These are phyloP conservation scores for Misgurnus anguillicaudatus DNA, from an alignment of 2,113 vertebrate genomes.

Conservation along the genomic window DNA sequence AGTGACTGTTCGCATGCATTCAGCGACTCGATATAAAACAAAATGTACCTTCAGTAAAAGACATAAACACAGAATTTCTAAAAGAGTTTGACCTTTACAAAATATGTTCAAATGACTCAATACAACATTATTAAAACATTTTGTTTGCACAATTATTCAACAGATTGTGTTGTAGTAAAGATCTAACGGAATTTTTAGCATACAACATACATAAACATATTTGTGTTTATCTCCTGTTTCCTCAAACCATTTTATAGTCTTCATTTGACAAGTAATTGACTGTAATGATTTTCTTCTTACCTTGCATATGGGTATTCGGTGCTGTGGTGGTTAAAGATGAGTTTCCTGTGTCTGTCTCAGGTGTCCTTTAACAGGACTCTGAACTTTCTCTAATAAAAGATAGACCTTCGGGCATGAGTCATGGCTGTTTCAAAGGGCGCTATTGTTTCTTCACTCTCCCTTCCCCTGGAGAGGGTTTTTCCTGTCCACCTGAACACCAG, in stretches of 20 bases:
- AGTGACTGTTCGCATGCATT: not conserved
- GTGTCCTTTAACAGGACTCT: not conserved
- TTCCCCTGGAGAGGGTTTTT: slow-evolving; percentile 14
- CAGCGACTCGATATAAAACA: not conserved
- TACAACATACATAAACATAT: no score
- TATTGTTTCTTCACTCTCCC: slow-evolving; percentile 7
- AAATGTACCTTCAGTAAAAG: no score
- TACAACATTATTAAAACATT: no score
- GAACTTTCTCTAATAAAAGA: slow-evolving; percentile 21
- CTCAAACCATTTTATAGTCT: no score
- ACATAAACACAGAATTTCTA: no score
- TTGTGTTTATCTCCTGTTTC: no score
- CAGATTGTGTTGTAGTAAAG: no score
- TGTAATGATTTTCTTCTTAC: slow-evolving; percentile 3
- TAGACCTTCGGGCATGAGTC: slow-evolving; percentile 23
- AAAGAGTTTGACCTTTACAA: not conserved
- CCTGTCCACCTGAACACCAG: not conserved
- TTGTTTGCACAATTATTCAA: no score
- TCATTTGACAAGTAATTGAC: no score
- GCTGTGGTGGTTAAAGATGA: not conserved
- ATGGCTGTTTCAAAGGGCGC: slow-evolving; percentile 42
- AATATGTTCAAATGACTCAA: no score
- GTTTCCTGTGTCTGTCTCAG: not conserved
- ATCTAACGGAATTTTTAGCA: no score
- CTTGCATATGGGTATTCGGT: not conserved